Conservation (phyloP, 2,113 vertebrate genomes). For the Oreocharis arfaki region DNA sequence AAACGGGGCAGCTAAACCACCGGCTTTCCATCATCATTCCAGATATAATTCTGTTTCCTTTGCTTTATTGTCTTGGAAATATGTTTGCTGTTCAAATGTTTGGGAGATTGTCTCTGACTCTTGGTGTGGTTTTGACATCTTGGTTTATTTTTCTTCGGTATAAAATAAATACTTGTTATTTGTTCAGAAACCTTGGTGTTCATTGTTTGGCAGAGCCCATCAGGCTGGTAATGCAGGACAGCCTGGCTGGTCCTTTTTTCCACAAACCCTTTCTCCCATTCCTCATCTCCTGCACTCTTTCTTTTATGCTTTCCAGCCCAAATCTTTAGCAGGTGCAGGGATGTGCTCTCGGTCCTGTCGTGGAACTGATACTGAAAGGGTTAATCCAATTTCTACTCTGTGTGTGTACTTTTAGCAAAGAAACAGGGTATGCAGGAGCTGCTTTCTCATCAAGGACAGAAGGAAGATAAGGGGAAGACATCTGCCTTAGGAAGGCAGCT, state of each 20-base stretch:
- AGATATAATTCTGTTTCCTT: background rate
- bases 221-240: fast-evolving
- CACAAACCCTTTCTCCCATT: background rate
- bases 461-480: background rate
- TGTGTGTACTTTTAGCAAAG: background rate
- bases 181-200: background rate
- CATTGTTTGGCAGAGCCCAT: background rate
- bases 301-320: background rate
- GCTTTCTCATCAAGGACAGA: background rate
- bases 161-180: conserved; percentile 19
- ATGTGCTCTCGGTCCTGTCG: background rate
- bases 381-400: background rate
- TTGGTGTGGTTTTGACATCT: background rate
- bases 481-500: background rate
- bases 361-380: background rate
- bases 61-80: background rate
- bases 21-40: background rate
- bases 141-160: background rate
- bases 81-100: background rate
- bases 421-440: background rate
- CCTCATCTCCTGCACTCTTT: background rate
- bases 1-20: background rate
- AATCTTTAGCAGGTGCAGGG: background rate
- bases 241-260: background rate
- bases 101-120: background rate